Percentiles rank a stretch among this genome's conserved stretches.
Conservation (phyloP, 2,113 vertebrate species). For the Drymodes brunneopygia region DNA sequence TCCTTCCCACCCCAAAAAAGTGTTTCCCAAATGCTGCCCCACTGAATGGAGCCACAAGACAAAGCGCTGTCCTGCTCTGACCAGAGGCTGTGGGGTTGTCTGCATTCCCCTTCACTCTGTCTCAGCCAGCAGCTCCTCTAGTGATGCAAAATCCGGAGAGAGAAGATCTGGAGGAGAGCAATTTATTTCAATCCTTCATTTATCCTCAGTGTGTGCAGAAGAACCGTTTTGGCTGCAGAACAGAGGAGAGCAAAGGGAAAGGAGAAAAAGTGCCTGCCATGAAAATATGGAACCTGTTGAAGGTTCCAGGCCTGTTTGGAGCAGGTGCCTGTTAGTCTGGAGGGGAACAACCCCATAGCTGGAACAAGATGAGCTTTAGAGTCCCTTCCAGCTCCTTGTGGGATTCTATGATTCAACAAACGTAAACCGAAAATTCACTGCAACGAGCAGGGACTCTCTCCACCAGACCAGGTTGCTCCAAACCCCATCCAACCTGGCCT, state of each 20-base stretch:
- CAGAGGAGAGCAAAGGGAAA: not conserved
- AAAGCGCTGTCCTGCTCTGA: not conserved
- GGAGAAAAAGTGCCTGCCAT: not conserved
- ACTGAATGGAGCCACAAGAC: not conserved
- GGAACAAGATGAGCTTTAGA: not conserved
- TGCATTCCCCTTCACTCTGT: too few species aligned
- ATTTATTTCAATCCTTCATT: not conserved
- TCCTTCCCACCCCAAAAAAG: not conserved
- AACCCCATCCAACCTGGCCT: not conserved
- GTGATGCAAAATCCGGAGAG: rapidly evolving
- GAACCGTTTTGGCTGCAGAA: not conserved
- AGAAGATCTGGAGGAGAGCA: too few species aligned
- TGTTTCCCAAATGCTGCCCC: not conserved
- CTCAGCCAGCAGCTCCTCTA: not conserved
- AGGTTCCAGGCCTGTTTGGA: not conserved
- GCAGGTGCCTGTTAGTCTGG: not conserved
- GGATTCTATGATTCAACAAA: not conserved
- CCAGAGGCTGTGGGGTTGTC: not conserved
- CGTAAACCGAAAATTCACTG: not conserved
- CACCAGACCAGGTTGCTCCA: not conserved
- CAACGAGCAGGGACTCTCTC: not conserved
- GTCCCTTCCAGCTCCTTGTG: not conserved
- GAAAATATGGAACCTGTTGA: rapidly evolving
- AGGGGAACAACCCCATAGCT: not conserved
- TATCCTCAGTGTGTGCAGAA: not conserved